phyloP scores from a whole-genome alignment of 2,113 vertebrate species.

The Furnarius figulus region DNA sequence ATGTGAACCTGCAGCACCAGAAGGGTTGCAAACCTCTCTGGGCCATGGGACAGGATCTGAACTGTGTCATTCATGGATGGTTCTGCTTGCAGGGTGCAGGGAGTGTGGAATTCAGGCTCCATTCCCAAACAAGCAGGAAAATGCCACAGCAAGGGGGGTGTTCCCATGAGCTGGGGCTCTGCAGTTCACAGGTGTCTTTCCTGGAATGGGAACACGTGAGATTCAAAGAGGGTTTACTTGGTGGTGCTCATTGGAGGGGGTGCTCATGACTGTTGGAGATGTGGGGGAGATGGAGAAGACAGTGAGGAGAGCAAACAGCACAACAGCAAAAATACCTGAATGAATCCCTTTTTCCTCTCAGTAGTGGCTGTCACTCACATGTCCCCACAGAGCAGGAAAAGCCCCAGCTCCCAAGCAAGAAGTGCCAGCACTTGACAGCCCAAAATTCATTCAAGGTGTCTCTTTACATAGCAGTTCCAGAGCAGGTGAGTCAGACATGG shows the following conservation, averaged over 20 bases:
- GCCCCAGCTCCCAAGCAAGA: neutral
- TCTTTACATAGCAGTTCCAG: neutral
- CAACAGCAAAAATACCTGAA: neutral
- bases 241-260: neutral
- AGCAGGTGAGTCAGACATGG: neutral
- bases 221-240: neutral
- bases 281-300: neutral
- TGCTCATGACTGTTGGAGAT: rapidly evolving
- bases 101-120: neutral
- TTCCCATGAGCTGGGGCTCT: neutral
- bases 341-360: neutral
- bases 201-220: neutral
- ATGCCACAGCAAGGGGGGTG: rapidly evolving
- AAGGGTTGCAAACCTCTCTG: neutral
- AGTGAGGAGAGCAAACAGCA: neutral
- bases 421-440: neutral
- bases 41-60: neutral
- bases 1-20: neutral
- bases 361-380: neutral
- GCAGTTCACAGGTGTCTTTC: neutral
- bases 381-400: neutral
- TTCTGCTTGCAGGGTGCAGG: neutral
- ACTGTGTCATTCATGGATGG: rapidly evolving
- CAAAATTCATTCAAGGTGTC: neutral
- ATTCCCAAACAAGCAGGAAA: neutral